Base-by-base conservation (phyloP, 2,797 vertebrate genomes). In the Phaenicophaeus curvirostris region DNA sequence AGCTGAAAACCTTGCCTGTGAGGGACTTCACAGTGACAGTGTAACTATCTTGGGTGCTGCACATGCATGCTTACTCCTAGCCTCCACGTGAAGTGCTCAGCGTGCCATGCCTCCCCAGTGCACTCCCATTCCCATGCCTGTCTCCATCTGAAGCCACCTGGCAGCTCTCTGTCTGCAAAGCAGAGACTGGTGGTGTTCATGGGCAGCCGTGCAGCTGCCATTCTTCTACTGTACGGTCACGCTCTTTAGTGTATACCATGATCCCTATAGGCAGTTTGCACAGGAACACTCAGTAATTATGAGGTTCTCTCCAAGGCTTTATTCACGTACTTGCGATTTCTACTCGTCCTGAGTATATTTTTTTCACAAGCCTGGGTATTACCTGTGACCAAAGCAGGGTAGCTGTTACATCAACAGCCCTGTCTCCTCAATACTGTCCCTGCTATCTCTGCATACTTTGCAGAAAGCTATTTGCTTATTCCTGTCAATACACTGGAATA, bases 311-410 rank as follows among this genome's bases (percentile, higher is more conserved):
- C 33, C 59, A 23, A 1, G 35, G 24, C 30, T 93, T 77, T 73
- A 15, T 63, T 87, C 46, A 3, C n/a, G 15, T 14, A 18, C 19
- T 46, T 69, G 9, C 23, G 2, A 21, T 61, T 75, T 87, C 73
- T 90, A 1, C 72, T 48, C 9, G 16, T 65, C 50, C 59, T 44
- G 24, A 54, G 24, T 51, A 3, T 16, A 3, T 68, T 81, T 84
- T 57, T 21, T 66, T 81, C 0, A 0, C 37, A 21, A 65, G 17
- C 37, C 42, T 72, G 23, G 44, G 31, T 1, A 0, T 71, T 87
- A 63, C 61, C 58, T 59, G n/a, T 81, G 54, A 55, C 61, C 37
- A 63, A 46, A 87, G 55, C 67, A 63, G 59, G 53, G 46, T 11
- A 67, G 42, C 13, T 39, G 19, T 37, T 63, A 24, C 6, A 2